Conservation (phyloP, 2,888 invertebrate species). For the Drosophila multiciliata region DNA sequence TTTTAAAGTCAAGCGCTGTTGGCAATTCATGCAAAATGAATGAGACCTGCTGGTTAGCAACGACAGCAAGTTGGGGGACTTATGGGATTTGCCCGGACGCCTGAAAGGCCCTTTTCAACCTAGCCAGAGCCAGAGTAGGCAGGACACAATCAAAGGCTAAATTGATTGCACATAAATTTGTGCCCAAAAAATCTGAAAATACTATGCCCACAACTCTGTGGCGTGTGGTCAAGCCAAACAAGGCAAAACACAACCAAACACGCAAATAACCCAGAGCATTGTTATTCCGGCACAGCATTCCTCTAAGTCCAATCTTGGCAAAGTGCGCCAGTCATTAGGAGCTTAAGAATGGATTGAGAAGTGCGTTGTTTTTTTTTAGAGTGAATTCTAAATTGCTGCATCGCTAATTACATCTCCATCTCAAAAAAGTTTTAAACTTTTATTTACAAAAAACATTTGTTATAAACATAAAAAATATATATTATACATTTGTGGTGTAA, state of each 20-base stretch:
- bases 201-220: constrained; percentile 47
- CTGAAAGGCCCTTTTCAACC: constrained; percentile 14
- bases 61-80: constrained; percentile 56
- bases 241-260: constrained; percentile 39
- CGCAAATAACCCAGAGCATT: constrained; percentile 38
- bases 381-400: not conserved
- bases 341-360: constrained; percentile 7
- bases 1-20: constrained; percentile 71
- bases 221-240: constrained; percentile 63
- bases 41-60: constrained; percentile 61
- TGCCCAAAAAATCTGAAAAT: constrained; percentile 51
- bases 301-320: constrained; percentile 35
- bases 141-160: constrained; percentile 54
- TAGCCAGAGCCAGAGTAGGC: constrained; percentile 1
- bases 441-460: not conserved
- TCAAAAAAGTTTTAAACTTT: not conserved
- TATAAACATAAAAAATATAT: not conserved
- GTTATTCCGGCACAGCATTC: constrained; percentile 15
- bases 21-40: constrained; percentile 73
- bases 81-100: constrained; percentile 58
- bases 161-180: constrained; percentile 71
- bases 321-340: constrained; percentile 37
- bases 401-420: not conserved
- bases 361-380: constrained; percentile 5
- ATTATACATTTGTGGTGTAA: not conserved